Evolutionary conservation across 2,888 invertebrate genomes (phyloP), one percentile per base, ranked within the genome.

Genomic region (Dynastes hyllus): DNA sequence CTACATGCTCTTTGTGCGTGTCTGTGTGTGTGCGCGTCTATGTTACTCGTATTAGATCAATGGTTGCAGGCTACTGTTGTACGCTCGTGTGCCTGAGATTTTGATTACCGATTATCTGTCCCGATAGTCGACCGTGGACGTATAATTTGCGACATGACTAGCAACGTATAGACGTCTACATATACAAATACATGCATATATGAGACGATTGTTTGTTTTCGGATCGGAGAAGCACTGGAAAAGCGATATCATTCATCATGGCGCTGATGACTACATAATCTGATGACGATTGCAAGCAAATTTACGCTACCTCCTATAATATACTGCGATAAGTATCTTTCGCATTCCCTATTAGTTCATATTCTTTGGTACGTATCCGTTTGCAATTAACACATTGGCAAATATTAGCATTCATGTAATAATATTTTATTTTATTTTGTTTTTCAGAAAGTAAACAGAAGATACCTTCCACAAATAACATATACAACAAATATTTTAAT

Each of bases 1-100:
- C 82, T 85, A 85, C 85, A 85, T 82, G 86, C 84, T 85, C 83
- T 85, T 86, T 85, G 84, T 85, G 84, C 84, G 82, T 84, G 83
- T 84, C 81, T 85, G 82, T 73, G 58, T 27, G 61, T 75, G 61
- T 50, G 61, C 27, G 27, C 55, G 61, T 58, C 55, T 58, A 58
- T 27, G 55, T 61, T 75, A 45, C 45, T 75, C 61, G n/a, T 8
- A 75, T 84, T 83, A 84, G 84, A 86, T 85, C 84, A 85, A 84
- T 84, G 85, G 82, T 79, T 82, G 81, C 71, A 75, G 29, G 82
- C 79, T 81, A 79, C 81, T 78, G 82, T 82, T 82, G 40, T 45
- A 77, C 78, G 81, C 81, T 81, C 80, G 81, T 82, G 81, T 80
- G 81, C 66, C 77, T 69, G 75, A 70, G 78, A 81, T 81, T 79